Base-by-base conservation (phyloP, 2,797 vertebrate species). In the Centropyge bicolor region DNA sequence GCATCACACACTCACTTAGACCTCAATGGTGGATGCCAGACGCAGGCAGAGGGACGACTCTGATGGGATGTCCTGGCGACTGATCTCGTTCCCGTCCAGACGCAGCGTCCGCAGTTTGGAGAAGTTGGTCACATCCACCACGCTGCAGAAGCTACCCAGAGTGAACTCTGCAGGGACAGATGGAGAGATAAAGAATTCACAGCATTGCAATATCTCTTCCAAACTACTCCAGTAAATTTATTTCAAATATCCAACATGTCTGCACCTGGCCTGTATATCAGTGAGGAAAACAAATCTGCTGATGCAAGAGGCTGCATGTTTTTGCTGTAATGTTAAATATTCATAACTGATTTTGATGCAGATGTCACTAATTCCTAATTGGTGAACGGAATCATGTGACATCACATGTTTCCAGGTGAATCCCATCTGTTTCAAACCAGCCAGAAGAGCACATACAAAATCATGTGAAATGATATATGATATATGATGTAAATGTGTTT, bases 61-160 rank as follows among this genome's bases (percentile, higher is more conserved):
- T 0, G 91, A 87, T 0, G 98, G 98, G 87, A 99, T 86, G 3
- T 96, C 96, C n/a, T 92, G 90, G 2, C 72, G 80, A 55, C 93
- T 88, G 87, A 99, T 96, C 85, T 96, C 96, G 5, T 99, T 99
- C 7, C 98, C 98, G 0, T 99, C 98, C 72, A 99, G 94, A 36
- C 98, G 96, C 89, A 99, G 92, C 6, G 97, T 97, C 90, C 82
- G 95, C 67, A 99, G 96, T 81, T 94, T 96, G 68, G 98, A 99
- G 95, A 97, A 99, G 92, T 96, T 98, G 88, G 95, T 93, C 74
- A 97, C 93, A 0, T 99, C 97, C 86, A 97, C 92, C 45, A 96
- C 69, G 20, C 91, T 94, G 93, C 98, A 99, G 95, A 99, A 98
- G 72, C 98, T 99, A 76, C 96, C 96, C 92, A 99, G 83, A 61